These are phyloP conservation scores for Neopipo cinnamomea DNA, from an alignment of 2,113 vertebrate genomes.

Conservation along the genomic window DNA sequence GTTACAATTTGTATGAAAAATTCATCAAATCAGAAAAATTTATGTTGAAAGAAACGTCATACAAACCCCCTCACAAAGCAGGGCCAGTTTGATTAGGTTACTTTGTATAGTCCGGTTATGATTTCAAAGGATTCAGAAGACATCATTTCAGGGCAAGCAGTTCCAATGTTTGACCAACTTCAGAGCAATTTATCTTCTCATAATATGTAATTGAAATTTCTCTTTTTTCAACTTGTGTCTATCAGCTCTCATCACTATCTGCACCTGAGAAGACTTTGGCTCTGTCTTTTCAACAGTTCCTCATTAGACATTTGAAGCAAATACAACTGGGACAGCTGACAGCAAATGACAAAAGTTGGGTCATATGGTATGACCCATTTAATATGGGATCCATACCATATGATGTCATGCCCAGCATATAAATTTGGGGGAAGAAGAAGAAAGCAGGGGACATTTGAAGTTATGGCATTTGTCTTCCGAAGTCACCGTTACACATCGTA, in stretches of 20 bases:
- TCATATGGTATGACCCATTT: not conserved
- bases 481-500: rapidly evolving
- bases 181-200: not conserved
- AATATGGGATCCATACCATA: not conserved
- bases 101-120: not conserved
- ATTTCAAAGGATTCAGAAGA: not conserved
- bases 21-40: not conserved
- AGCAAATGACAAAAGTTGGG: not conserved
- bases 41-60: not conserved
- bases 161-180: not conserved
- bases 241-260: not conserved
- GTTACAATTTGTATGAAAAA: not conserved
- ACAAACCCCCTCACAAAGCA: not conserved
- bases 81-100: not conserved
- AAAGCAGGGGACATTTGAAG: not conserved
- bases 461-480: not conserved
- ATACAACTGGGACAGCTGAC: not conserved
- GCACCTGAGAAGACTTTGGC: not conserved
- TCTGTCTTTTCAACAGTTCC: not conserved
- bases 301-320: not conserved
- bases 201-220: not conserved
- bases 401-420: not conserved
- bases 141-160: not conserved
- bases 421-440: not conserved
- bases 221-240: not conserved